A percentile compares a stretch with the other conserved stretches of the same genome.
phyloP scores from a whole-genome alignment of 2,113 vertebrate species.

The Hepsetus odoe region DNA sequence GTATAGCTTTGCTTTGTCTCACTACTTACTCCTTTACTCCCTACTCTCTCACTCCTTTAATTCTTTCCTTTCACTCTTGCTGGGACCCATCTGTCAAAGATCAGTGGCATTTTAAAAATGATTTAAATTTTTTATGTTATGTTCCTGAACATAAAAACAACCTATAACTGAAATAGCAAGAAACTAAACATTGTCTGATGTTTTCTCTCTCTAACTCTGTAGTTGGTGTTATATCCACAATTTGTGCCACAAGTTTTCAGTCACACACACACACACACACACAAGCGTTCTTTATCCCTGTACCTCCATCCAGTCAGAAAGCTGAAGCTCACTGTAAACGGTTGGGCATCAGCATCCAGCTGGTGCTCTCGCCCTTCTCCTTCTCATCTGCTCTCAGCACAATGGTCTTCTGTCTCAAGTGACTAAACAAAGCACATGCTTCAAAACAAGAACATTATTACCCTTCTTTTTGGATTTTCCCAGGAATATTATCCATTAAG shows the following conservation, averaged over 20 bases:
- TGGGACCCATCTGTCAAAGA: no score
- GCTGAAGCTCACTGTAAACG: slow-evolving; percentile 6
- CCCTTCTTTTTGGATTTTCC: background rate
- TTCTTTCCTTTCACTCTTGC: no score
- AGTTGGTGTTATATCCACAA: background rate
- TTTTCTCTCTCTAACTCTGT: background rate
- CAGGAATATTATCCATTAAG: slow-evolving; percentile 4
- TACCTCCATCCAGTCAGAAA: background rate
- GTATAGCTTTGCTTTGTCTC: no score
- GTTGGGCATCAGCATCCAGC: background rate
- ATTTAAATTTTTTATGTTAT: no score
- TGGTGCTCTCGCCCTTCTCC: background rate
- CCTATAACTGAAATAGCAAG: background rate
- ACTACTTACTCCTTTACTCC: no score
- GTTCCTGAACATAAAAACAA: background rate
- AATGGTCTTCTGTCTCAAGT: slow-evolving; percentile 32
- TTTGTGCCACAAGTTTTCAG: slow-evolving; percentile 1
- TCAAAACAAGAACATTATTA: slow-evolving; percentile 14
- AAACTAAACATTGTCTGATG: background rate
- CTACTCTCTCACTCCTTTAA: no score
- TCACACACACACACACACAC: slow-evolving; percentile 8
- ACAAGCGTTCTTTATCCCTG: slow-evolving; percentile 16
- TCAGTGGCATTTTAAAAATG: no score
- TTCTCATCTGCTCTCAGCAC: slow-evolving; percentile 2
- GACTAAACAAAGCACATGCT: background rate